Conservation (phyloP, 2,888 invertebrate species). For the Polyommatus iphigenia region DNA sequence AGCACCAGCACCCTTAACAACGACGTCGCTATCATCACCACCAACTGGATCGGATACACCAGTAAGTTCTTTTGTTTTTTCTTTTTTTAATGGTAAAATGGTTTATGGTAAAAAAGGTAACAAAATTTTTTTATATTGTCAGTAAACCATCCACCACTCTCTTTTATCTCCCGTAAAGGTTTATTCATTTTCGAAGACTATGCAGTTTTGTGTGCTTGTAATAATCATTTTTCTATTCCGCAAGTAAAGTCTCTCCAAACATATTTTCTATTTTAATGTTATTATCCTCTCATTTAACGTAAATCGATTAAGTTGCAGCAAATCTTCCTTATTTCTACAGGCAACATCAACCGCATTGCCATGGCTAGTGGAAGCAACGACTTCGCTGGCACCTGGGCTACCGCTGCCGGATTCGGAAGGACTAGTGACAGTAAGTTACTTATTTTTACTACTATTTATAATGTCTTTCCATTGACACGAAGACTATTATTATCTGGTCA, state of each 20-base stretch:
- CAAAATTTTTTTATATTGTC: no score
- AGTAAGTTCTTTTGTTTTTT: neutral
- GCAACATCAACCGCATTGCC: neutral
- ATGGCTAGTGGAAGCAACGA: neutral
- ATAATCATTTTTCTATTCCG: no score
- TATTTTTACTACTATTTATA: neutral
- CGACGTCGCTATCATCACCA: constrained; percentile 48
- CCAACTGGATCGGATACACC: constrained; percentile 36
- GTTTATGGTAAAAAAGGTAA: no score
- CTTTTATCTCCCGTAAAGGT: no score
- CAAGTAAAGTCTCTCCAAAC: no score
- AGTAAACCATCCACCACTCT: no score
- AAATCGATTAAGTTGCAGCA: neutral
- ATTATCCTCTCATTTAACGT: neutral
- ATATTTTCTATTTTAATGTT: no score
- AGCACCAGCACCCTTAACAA: constrained; percentile 43
- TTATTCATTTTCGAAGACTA: no score
- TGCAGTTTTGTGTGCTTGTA: no score
- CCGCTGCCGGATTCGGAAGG: constrained; percentile 32
- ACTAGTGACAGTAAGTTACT: constrained; percentile 32
- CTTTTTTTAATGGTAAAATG: neutral
- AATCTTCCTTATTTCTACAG: neutral
- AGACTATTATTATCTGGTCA: no score
- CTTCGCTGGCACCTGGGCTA: constrained; percentile 29
- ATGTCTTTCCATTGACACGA: no score